Base-by-base conservation (phyloP, 1,140 invertebrate genomes). In the Campoletis sonorensis region DNA sequence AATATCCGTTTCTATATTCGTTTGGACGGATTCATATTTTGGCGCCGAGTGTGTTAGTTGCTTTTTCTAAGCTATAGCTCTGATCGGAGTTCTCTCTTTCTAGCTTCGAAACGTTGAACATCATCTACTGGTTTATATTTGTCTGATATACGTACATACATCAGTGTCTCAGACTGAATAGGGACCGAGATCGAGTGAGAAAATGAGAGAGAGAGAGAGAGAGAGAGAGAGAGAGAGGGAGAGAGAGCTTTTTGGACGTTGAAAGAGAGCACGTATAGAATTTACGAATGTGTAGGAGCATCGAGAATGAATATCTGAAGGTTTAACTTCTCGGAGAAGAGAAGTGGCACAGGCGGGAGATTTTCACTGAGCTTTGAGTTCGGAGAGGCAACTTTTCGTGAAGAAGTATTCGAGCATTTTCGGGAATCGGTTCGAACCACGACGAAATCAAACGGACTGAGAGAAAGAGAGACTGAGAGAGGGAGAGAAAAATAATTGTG, bases 1-100 rank as follows among this genome's bases (percentile, higher is more conserved):
- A 92, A 91, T 92, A 92, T 81, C 89, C 30, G 81, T 82, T 80
- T 89, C 90, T 92, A 91, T 91, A 91, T 92, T 90, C 87, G 89
- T 88, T 86, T 87, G 89, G 87, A 87, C 86, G 84, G 82, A 91
- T 89, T 90, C 87, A 92, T 90, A 91, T 91, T 91, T 89, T 87
- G 85, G 84, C 84, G 80, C 79, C 78, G 85, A 77, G 82, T 79
- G 49, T 51, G 40, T 75, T 51, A 15, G 72, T 75, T 70, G 67
- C 2, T 33, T 70, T 33, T 70, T 7, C 67, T 33, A 30, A 27
- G 61, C 1, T 54, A n/a, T 54, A 54, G 16, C 51, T 23, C 23
- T 27, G 61, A 64, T 64, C 23, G 61, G 23, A 64, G 61, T 64
- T 64, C 21, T 64, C 61, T 45, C 40, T 45, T 13, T 45, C 11